Evolutionary conservation across 2,113 vertebrate genomes (phyloP), one percentile per base, ranked within the genome.

Genomic region (Nymphicus hollandicus): DNA sequence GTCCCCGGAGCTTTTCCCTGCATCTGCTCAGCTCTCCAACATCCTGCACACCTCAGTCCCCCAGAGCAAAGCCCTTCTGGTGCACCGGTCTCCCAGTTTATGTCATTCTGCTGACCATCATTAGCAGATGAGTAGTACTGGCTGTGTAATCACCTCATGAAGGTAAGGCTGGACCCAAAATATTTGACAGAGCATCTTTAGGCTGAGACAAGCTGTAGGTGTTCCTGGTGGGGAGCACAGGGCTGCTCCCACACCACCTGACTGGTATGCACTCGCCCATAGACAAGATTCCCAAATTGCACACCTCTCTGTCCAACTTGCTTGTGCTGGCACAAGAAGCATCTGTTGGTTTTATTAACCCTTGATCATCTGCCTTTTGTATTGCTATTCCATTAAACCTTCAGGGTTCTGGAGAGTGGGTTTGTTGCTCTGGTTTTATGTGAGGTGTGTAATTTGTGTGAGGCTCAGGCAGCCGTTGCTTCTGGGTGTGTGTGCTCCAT

Each of bases 181-280:
- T 47, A 44, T 31, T 55, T 66, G 55, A 8, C 12, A 60, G 50
- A 76, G 15, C 20, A 23, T 33, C 76, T 81, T 58, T 29, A 70
- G 72, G 41, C 68, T 73, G 71, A 63, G 60, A 17, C 4, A 50
- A 41, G 60, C 69, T 70, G 72, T 47, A 66, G 73, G 37, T 81
- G 46, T 24, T 39, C 6, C 19, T 82, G 66, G n/a, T n/a, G 3
- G 3, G 31, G 65, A 91, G 85, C 35, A 13, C 37, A 39, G 39
- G 27, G 37, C 52, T 82, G 52, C 66, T 82, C 41, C 47, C 24
- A 56, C 49, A 39, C 55, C 60, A 7, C n/a, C 88, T 6, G 3
- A 6, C 53, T 28, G 50, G 11, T 25, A 41, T 17, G 41, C 0
- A 0, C 29, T 80, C 5, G 0, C 64, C 29, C 66, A 28, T 47